Evolutionary conservation across 1,140 invertebrate species (phyloP).

Genomic region (Himalopsyche phryganea): DNA sequence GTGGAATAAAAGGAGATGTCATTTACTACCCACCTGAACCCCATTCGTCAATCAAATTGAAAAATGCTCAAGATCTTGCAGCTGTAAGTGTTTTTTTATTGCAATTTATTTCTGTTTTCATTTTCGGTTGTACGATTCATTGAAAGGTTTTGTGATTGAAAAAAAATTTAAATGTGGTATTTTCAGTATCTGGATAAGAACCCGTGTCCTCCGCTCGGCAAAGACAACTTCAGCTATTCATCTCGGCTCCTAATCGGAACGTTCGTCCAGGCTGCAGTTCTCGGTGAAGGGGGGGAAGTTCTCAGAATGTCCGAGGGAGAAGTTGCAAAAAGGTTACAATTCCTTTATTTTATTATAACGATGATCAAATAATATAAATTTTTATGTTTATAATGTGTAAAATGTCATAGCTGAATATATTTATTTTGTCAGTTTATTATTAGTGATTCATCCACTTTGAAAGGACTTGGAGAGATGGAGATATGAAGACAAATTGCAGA

Average conservation of each 20-base stretch:
- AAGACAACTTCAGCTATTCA: slow-evolving; percentile 90
- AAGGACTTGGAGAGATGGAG: too few relatives aligned
- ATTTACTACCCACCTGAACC: slow-evolving; percentile 82
- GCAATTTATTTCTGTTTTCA: neutral
- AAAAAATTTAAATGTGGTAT: too few relatives aligned
- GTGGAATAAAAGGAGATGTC: slow-evolving; percentile 80
- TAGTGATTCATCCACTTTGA: too few relatives aligned
- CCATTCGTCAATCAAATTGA: slow-evolving; percentile 52
- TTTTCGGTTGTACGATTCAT: neutral
- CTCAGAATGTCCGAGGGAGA: slow-evolving; percentile 61
- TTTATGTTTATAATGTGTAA: too few relatives aligned
- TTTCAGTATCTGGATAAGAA: slow-evolving; percentile 75
- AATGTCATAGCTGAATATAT: too few relatives aligned
- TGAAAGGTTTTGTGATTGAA: too few relatives aligned
- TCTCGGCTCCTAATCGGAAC: slow-evolving; percentile 84
- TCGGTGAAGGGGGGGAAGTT: slow-evolving; percentile 53
- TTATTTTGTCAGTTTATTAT: too few relatives aligned
- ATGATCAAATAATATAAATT: too few relatives aligned
- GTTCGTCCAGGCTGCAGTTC: slow-evolving; percentile 71
- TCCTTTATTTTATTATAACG: too few relatives aligned
- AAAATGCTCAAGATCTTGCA: slow-evolving; percentile 51
- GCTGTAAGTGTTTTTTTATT: slow-evolving; percentile 42
- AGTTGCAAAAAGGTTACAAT: slow-evolving; percentile 55
- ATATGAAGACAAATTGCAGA: too few relatives aligned
- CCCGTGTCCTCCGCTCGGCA: slow-evolving; percentile 68